These are phyloP conservation scores for Scylla paramamosain DNA, from an alignment of 1,140 invertebrate genomes.

Conservation along the genomic window DNA sequence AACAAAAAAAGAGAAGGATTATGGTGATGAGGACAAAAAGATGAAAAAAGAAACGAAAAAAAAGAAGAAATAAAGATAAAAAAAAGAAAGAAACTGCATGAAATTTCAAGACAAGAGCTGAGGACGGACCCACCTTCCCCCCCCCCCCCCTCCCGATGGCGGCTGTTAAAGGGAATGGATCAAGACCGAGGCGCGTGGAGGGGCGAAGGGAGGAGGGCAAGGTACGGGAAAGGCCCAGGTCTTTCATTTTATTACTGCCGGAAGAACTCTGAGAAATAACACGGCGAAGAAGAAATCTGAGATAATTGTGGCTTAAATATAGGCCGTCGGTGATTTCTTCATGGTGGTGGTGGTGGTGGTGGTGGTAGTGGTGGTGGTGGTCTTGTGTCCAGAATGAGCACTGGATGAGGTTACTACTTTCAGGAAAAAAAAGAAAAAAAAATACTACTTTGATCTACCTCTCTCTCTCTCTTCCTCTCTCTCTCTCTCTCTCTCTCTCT, in stretches of 20 bases:
- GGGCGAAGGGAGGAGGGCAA: background rate
- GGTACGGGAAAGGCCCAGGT: too few species aligned
- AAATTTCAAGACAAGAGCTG: conserved; percentile 2
- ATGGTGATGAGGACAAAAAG: background rate
- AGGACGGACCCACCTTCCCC: background rate
- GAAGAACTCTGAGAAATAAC: background rate
- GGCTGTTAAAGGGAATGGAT: background rate
- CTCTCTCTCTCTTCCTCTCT: too few species aligned
- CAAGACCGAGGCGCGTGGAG: background rate
- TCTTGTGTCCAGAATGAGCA: too few species aligned
- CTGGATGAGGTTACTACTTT: too few species aligned
- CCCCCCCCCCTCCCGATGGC: background rate
- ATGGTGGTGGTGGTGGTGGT: too few species aligned
- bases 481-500: too few species aligned
- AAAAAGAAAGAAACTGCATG: background rate
- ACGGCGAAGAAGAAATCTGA: background rate
- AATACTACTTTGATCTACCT: background rate
- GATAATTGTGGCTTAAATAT: background rate
- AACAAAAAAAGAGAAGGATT: background rate
- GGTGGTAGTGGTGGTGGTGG: too few species aligned
- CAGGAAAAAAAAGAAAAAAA: too few species aligned
- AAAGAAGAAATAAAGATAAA: background rate
- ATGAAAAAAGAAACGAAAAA: background rate
- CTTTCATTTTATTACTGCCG: background rate
- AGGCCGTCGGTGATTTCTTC: background rate